phyloP scores from a whole-genome alignment of 2,888 invertebrate species.

The Clunio marinus region DNA sequence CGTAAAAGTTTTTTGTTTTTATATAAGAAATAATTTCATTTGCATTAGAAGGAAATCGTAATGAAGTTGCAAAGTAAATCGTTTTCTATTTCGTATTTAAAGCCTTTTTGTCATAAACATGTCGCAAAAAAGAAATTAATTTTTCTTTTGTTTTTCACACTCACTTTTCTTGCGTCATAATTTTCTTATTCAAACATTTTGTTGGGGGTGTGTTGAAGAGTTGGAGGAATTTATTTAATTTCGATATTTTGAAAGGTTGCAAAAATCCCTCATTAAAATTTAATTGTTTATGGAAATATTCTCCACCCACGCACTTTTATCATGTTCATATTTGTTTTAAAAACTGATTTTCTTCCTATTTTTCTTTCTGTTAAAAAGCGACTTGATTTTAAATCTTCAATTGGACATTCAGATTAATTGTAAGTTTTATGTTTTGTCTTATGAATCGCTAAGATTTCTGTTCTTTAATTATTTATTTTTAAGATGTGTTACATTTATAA shows the following conservation, averaged over 20 bases:
- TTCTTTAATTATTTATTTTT: neutral
- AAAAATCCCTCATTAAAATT: no score
- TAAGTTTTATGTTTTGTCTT: no score
- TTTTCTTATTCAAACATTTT: no score
- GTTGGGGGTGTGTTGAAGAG: no score
- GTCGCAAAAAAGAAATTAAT: no score
- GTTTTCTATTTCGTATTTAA: slow-evolving; percentile 3
- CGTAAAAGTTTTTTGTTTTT: neutral
- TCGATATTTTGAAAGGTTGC: no score
- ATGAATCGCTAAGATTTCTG: neutral
- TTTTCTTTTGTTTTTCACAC: neutral
- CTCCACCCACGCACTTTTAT: no score
- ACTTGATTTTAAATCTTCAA: slow-evolving; percentile 1
- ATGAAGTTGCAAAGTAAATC: slow-evolving; percentile 1
- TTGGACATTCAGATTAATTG: slow-evolving; percentile 6
- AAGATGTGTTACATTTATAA: slow-evolving; percentile 11
- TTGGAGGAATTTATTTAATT: no score
- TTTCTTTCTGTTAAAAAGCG: no score
- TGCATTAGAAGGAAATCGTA: neutral
- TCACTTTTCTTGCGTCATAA: neutral
- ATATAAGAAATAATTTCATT: slow-evolving; percentile 7
- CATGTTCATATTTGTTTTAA: no score
- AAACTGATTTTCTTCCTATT: no score
- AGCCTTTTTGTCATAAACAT: slow-evolving; percentile 26
- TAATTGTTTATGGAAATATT: no score